These are phyloP conservation scores for Trichopria drosophilae DNA, from an alignment of 2,888 invertebrate species.

Conservation along the genomic window DNA sequence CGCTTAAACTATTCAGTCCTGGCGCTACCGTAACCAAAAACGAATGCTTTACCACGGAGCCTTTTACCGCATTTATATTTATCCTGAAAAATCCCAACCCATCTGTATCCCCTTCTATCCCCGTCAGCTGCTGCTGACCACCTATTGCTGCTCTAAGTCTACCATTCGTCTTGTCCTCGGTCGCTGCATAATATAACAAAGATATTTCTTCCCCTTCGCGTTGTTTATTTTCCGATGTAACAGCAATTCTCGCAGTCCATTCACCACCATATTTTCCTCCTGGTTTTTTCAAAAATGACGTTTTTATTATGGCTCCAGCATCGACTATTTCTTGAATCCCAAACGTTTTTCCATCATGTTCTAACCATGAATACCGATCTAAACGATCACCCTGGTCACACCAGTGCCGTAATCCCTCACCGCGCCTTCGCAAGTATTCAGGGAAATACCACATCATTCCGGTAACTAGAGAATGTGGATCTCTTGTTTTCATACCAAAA, in stretches of 20 bases:
- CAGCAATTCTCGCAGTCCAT: constrained; percentile 85
- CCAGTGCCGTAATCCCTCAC: constrained; percentile 84
- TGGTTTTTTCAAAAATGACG: constrained; percentile 84
- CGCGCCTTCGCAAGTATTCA: constrained; percentile 66
- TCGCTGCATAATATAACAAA: constrained; percentile 78
- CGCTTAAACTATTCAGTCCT: constrained; percentile 73
- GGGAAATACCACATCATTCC: constrained; percentile 98
- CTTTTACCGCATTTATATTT: constrained; percentile 58
- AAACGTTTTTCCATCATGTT: constrained; percentile 90
- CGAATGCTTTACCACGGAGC: constrained; percentile 70
- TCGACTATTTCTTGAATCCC: constrained; percentile 90
- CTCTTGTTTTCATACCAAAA: constrained; percentile 88
- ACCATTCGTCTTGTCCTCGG: constrained; percentile 74
- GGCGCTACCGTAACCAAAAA: constrained; percentile 72
- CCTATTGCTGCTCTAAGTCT: constrained; percentile 60
- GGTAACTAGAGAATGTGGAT: constrained; percentile 84
- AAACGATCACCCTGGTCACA: constrained; percentile 87
- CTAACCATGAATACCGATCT: constrained; percentile 80
- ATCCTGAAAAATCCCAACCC: constrained; percentile 78
- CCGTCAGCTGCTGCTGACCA: constrained; percentile 60
- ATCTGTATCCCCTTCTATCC: constrained; percentile 75
- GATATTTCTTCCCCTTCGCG: constrained; percentile 64
- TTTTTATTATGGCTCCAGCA: constrained; percentile 73
- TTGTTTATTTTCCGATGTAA: constrained; percentile 57
- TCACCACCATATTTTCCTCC: constrained; percentile 86